These are phyloP conservation scores for Eulemur albifrons DNA, from an alignment of 2,797 vertebrate genomes.

Conservation along the genomic window DNA sequence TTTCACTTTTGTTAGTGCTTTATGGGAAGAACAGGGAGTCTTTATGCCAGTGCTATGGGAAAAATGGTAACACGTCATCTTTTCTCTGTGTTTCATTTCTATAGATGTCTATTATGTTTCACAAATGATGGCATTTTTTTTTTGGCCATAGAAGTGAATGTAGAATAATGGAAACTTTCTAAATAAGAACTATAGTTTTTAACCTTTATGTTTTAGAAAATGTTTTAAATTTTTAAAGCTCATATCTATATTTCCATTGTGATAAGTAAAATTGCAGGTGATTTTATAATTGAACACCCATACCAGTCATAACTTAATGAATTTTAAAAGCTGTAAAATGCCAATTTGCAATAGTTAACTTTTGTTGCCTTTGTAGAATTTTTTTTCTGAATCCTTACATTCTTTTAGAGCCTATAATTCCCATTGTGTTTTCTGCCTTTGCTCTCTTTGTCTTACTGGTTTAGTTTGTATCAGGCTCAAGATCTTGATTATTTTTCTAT, in stretches of 20 bases:
- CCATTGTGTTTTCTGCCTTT: constrained; percentile 42
- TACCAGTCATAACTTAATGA: constrained; percentile 55
- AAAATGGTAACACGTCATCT: not conserved
- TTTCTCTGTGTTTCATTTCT: not conserved
- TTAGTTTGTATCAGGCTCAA: constrained; percentile 61
- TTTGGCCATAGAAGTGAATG: constrained; percentile 50
- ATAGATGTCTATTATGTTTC: not conserved
- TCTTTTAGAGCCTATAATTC: not conserved
- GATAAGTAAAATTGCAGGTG: constrained; percentile 49
- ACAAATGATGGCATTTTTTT: constrained; percentile 33
- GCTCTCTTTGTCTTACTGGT: constrained; percentile 55
- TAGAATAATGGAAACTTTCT: constrained; percentile 58
- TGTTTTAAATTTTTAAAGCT: constrained; percentile 3
- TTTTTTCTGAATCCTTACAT: constrained; percentile 6
- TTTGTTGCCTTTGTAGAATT: constrained; percentile 52
- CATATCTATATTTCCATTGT: constrained; percentile 33
- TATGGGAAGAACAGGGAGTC: constrained; percentile 33
- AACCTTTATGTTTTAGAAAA: not conserved
- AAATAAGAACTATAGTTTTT: constrained; percentile 8
- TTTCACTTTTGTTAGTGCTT: constrained; percentile 72
- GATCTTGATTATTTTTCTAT: constrained; percentile 70
- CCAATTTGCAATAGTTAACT: constrained; percentile 42
- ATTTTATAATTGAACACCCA: constrained; percentile 67
- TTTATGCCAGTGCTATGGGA: not conserved
- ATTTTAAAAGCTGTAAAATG: constrained; percentile 74